Percentiles rank a stretch among this genome's conserved stretches.
These are phyloP conservation scores for Tyto alba DNA, from an alignment of 2,113 vertebrate species.

Conservation along the genomic window DNA sequence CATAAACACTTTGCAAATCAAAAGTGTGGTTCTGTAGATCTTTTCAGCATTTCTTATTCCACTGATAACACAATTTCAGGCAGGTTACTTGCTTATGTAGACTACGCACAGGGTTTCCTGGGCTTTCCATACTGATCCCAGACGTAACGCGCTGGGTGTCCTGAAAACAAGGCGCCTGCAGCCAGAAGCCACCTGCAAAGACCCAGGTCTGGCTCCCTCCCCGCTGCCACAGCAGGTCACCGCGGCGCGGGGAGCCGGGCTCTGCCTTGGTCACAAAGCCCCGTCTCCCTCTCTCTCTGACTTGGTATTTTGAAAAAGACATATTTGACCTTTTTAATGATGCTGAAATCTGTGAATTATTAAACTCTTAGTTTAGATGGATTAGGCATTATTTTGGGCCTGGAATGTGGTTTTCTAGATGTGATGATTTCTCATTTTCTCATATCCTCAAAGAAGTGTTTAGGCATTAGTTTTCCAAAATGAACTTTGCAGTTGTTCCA, in stretches of 20 bases:
- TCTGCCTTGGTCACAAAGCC: neutral
- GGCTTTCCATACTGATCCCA: neutral
- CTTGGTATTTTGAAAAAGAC: neutral
- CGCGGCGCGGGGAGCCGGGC: accelerated
- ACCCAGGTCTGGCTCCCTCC: neutral
- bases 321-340: neutral
- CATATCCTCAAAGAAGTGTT: neutral
- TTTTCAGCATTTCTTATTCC: neutral
- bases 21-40: neutral
- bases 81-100: neutral
- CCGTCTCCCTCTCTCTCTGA: neutral
- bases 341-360: neutral
- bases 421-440: neutral
- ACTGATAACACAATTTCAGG: neutral
- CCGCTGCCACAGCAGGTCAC: neutral
- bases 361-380: neutral
- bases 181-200: neutral
- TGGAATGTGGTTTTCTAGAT: neutral
- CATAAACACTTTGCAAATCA: no score
- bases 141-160: accelerated
- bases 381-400: neutral
- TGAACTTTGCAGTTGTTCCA: neutral
- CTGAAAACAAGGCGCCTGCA: neutral
- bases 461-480: neutral
- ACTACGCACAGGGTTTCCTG: neutral